Evolutionary conservation across 2,797 vertebrate species (phyloP), one percentile per base, ranked within the genome.

Genomic region (Lophius americanus): DNA sequence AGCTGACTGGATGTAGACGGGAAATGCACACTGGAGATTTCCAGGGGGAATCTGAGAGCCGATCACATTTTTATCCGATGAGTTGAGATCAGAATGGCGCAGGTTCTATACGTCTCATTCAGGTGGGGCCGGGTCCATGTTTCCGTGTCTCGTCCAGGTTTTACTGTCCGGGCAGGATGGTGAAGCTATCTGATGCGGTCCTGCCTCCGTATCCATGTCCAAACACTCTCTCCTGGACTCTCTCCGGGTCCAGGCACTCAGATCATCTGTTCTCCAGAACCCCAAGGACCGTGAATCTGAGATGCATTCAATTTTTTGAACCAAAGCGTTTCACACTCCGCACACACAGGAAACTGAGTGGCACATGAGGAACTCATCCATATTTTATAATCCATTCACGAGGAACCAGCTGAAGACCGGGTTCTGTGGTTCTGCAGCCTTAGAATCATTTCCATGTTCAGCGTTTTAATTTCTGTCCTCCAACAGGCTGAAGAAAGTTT

Each of bases 371-470:
- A 48, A 9, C 55, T 35, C 47, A 65, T 37, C 14, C 51, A 61
- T 57, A 14, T 51, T 50, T 4, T 10, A 9, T 33, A 2, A 46
- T 51, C 14, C 14, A 9, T 37, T 23, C 36, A 13, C 32, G 43
- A 42, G 33, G 36, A 8, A 13, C 14, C 60, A 9, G 11, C 36
- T 14, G 4, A 68, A 10, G 32, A 9, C 42, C 51, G 36, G 59
- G 36, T 14, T 4, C 43, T 46, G 55, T 43, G 59, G 36, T 14
- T 4, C 43, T 41, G 46, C n/a, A 10, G 4, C 63, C 43, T 51
- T 53, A 7, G 9, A 23, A 2, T 65, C 54, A 76, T 79, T 76
- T 64, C 41, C 76, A 84, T 70, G 66, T 76, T 78, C 12, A 38
- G 64, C 57, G 73, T 77, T 73, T 82, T 52, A 70, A 80, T 73